Conservation (phyloP, 2,888 invertebrate genomes). For the Invenusta paracnida region DNA sequence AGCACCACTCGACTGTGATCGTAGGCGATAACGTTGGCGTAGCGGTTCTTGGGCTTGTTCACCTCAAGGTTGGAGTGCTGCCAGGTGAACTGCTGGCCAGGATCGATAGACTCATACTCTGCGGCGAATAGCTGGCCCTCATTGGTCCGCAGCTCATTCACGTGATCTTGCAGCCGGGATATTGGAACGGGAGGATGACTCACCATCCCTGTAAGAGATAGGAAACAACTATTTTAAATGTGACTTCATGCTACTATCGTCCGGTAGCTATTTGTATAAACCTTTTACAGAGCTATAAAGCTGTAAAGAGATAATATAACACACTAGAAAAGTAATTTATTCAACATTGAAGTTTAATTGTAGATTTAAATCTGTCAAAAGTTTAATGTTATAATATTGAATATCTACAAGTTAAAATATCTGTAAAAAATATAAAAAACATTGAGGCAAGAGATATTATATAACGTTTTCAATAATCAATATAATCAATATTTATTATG, state of each 20-base stretch:
- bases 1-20: slow-evolving; percentile 94
- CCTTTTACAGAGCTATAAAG: too few relatives aligned
- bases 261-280: neutral
- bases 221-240: too few relatives aligned
- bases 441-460: too few relatives aligned
- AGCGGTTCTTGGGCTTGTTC: slow-evolving; percentile 96
- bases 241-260: neutral
- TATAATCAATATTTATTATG: too few relatives aligned
- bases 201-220: slow-evolving; percentile 36
- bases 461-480: too few relatives aligned
- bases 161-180: slow-evolving; percentile 33
- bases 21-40: slow-evolving; percentile 97
- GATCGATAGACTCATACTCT: slow-evolving; percentile 44
- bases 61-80: slow-evolving; percentile 95
- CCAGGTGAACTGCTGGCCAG: slow-evolving; percentile 65
- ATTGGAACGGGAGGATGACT: slow-evolving; percentile 41
- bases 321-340: too few relatives aligned
- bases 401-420: too few relatives aligned
- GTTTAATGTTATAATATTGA: too few relatives aligned
- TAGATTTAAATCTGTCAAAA: too few relatives aligned
- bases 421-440: too few relatives aligned
- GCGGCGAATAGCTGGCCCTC: slow-evolving; percentile 35
- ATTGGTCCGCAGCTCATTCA: slow-evolving; percentile 32
- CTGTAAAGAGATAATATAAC: too few relatives aligned
- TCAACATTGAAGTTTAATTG: too few relatives aligned